A percentile compares a stretch with the other conserved stretches of the same genome.
Evolutionary conservation across 2,888 invertebrate genomes (phyloP).

Genomic region (Choristoneura rosaceana): DNA sequence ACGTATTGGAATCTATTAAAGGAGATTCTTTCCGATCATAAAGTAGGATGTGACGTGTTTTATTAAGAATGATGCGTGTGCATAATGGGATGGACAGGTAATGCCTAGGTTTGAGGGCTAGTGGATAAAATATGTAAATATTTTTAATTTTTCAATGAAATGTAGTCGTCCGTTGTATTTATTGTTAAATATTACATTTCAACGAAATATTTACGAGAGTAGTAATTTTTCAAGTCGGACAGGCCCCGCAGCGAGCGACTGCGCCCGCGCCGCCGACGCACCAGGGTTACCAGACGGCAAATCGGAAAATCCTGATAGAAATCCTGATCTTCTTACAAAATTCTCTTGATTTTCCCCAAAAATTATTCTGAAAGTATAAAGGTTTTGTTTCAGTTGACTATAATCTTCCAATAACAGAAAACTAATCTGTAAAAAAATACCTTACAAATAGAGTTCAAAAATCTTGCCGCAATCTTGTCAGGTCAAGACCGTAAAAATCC

Average conservation of each 20-base stretch:
- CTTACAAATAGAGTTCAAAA: too few relatives aligned
- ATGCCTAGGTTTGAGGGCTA: conserved; percentile 10
- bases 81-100: conserved; percentile 22
- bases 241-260: conserved; percentile 63
- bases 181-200: conserved; percentile 77
- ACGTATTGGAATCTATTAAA: conserved; percentile 52
- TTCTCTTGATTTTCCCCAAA: too few relatives aligned
- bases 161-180: conserved; percentile 56
- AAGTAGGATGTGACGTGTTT: conserved; percentile 43
- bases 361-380: too few relatives aligned
- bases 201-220: conserved; percentile 77
- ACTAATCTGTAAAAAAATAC: too few relatives aligned
- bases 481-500: too few relatives aligned
- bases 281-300: too few relatives aligned
- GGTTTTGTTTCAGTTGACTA: too few relatives aligned
- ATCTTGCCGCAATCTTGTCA: too few relatives aligned
- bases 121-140: conserved; percentile 47
- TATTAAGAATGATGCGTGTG: conserved; percentile 39
- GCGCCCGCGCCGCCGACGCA: conserved; percentile 36
- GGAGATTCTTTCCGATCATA: conserved; percentile 47
- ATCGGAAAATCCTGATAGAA: too few relatives aligned
- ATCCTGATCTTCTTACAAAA: too few relatives aligned
- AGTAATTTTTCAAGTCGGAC: conserved; percentile 74
- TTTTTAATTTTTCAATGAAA: conserved; percentile 47
- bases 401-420: too few relatives aligned